Evolutionary conservation across 2,888 invertebrate species (phyloP).

Genomic region (Amphipoea lucens): DNA sequence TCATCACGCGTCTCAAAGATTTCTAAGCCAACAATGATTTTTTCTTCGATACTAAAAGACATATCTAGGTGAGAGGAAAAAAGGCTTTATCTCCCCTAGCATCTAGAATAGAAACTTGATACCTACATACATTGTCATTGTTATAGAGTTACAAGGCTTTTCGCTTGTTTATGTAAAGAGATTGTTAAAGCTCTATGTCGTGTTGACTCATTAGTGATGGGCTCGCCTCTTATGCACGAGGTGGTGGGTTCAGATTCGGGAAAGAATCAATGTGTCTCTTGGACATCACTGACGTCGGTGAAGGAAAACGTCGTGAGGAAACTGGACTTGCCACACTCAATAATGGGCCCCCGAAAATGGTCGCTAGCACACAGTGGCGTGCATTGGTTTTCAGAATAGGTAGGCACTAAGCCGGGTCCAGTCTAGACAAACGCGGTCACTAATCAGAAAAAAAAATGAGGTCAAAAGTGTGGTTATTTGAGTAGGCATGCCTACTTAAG

Average conservation of each 20-base stretch:
- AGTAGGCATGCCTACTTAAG: too few species aligned
- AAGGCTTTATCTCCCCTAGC: background rate
- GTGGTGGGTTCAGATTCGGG: background rate
- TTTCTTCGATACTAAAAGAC: background rate
- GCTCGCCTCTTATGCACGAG: background rate
- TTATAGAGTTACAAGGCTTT: too few species aligned
- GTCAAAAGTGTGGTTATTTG: too few species aligned
- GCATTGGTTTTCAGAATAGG: too few species aligned
- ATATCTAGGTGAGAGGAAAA: too few species aligned
- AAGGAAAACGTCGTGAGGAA: background rate
- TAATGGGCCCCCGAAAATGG: background rate
- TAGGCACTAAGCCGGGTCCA: too few species aligned
- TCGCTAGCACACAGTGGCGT: background rate
- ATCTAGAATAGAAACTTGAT: constrained; percentile 1
- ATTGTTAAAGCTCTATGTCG: background rate
- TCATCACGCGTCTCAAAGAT: background rate
- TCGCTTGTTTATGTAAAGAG: background rate
- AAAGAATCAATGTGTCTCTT: background rate
- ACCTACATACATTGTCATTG: background rate
- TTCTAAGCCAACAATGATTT: constrained; percentile 1
- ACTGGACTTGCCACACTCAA: background rate
- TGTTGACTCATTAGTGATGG: background rate
- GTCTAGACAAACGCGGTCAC: too few species aligned
- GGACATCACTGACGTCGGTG: background rate
- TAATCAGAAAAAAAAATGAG: too few species aligned